Evolutionary conservation across 1,140 invertebrate genomes (phyloP).

Genomic region (Aricia agestis): DNA sequence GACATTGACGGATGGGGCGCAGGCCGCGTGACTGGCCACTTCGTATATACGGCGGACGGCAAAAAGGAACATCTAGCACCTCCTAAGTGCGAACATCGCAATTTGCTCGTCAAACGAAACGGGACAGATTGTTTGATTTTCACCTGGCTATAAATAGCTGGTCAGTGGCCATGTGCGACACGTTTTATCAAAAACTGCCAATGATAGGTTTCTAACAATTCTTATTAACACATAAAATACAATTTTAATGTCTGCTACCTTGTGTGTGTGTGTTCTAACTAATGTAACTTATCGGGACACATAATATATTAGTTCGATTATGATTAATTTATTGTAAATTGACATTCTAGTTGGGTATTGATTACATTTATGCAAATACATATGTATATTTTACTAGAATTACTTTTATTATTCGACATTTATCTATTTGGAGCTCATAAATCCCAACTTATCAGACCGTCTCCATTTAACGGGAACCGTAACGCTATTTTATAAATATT

Average conservation of each 20-base stretch:
- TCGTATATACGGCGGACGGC: slow-evolving; percentile 22
- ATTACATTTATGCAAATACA: no score
- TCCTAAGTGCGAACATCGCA: slow-evolving; percentile 31
- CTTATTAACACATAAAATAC: not conserved
- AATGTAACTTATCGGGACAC: no score
- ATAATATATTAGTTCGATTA: no score
- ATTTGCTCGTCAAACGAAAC: slow-evolving; percentile 41
- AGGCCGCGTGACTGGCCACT: slow-evolving; percentile 35
- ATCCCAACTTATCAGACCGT: slow-evolving; percentile 4
- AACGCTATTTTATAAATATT: not conserved
- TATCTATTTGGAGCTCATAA: slow-evolving; percentile 1
- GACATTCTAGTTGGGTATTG: no score
- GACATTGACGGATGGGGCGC: slow-evolving; percentile 61
- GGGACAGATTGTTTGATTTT: slow-evolving; percentile 19
- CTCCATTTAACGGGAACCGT: slow-evolving; percentile 7
- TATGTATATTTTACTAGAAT: not conserved
- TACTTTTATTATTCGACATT: not conserved
- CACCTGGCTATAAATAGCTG: slow-evolving; percentile 14
- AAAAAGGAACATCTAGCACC: slow-evolving; percentile 24
- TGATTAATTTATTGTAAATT: no score
- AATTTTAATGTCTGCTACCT: no score
- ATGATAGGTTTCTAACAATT: not conserved
- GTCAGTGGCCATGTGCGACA: slow-evolving; percentile 1
- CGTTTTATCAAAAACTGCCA: not conserved
- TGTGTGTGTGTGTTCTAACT: no score